These are phyloP conservation scores for Gracilinanus agilis DNA, from an alignment of 2,113 vertebrate genomes.

Conservation along the genomic window DNA sequence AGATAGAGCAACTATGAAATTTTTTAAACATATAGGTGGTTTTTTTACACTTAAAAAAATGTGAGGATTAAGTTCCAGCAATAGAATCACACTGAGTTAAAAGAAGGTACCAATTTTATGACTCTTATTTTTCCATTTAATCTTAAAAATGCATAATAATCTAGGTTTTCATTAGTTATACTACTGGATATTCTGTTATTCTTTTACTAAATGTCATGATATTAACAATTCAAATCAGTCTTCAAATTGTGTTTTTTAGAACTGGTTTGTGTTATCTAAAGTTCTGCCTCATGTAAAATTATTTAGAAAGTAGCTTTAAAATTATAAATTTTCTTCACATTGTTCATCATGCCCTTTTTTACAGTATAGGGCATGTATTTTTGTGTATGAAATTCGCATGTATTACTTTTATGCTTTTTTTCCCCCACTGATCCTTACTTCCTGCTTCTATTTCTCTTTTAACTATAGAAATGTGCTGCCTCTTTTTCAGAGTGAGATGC, in stretches of 20 bases:
- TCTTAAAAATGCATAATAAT: background rate
- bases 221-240: background rate
- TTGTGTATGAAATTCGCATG: background rate
- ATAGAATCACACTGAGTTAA: background rate
- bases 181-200: background rate
- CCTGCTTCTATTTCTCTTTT: background rate
- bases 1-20: background rate
- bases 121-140: background rate
- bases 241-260: background rate
- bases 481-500: constrained; percentile 86
- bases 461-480: background rate
- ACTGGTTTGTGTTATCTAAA: background rate
- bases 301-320: background rate
- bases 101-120: background rate
- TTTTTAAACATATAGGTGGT: background rate
- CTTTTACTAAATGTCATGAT: background rate
- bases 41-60: background rate
- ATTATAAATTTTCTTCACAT: no score
- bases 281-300: background rate
- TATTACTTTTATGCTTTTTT: background rate
- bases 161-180: background rate
- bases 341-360: constrained; percentile 29
- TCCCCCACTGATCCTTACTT: background rate
- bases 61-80: background rate
- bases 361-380: constrained; percentile 15